Conservation (phyloP, 2,113 vertebrate genomes). For the Brachyhypopomus gauderio region DNA sequence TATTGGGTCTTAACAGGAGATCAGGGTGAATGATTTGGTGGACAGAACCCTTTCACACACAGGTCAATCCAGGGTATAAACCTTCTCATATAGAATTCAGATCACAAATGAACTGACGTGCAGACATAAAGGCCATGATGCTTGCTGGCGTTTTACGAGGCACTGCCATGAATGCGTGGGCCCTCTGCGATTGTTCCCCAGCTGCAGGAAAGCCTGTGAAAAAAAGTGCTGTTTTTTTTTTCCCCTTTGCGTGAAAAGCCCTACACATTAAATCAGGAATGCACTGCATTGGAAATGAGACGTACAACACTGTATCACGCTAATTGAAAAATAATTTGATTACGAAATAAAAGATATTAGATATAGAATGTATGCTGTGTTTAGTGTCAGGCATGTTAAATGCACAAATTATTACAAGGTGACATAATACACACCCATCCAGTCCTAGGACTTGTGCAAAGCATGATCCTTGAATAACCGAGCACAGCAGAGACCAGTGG, state of each 20-base stretch:
- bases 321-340: slow-evolving; percentile 39
- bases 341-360: not conserved
- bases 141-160: slow-evolving; percentile 35
- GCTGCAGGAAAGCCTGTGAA: slow-evolving; percentile 27
- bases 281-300: slow-evolving; percentile 42
- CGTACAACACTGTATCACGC: slow-evolving; percentile 34
- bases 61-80: slow-evolving; percentile 36
- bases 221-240: slow-evolving; percentile 18
- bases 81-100: slow-evolving; percentile 25
- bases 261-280: slow-evolving; percentile 44
- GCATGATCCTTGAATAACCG: not conserved
- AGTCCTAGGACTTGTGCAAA: not conserved
- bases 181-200: slow-evolving; percentile 35
- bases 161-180: not conserved
- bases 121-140: slow-evolving; percentile 37
- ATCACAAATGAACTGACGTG: slow-evolving; percentile 30
- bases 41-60: slow-evolving; percentile 7
- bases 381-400: not conserved
- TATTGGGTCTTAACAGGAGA: not conserved
- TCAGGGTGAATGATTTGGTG: slow-evolving; percentile 9
- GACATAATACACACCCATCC: not conserved
- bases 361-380: not conserved
- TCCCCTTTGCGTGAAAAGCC: slow-evolving; percentile 36
- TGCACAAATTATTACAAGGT: not conserved
- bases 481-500: slow-evolving; percentile 1